Evolutionary conservation across 1,140 invertebrate genomes (phyloP).

Genomic region (Hylyphantes graminicola): DNA sequence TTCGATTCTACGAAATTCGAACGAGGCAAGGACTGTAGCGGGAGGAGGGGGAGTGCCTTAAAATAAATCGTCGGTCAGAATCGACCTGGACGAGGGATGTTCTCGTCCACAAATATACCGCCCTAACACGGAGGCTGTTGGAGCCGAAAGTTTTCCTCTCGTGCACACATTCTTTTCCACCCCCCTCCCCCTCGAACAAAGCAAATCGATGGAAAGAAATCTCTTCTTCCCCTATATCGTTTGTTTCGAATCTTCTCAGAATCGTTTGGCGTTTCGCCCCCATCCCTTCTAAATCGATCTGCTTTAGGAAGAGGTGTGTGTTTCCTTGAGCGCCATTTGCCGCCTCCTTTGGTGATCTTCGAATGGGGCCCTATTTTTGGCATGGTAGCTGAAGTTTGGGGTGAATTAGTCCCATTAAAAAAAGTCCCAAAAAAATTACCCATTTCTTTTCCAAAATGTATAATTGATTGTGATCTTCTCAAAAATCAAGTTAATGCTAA

Average conservation of each 20-base stretch:
- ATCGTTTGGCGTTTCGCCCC: conserved; percentile 22
- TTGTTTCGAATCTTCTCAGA: conserved; percentile 8
- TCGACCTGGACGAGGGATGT: conserved; percentile 12
- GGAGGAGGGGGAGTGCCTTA: not conserved
- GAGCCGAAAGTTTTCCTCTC: conserved; percentile 1
- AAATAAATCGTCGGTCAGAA: conserved; percentile 33
- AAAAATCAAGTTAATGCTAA: too few relatives aligned
- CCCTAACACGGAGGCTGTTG: conserved; percentile 20
- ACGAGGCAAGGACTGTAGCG: too few relatives aligned
- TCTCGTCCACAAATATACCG: conserved; percentile 11
- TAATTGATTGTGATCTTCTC: too few relatives aligned
- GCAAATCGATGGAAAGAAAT: conserved; percentile 17
- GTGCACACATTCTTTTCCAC: conserved; percentile 6
- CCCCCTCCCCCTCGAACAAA: not conserved
- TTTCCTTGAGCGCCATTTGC: conserved; percentile 4
- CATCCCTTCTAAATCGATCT: conserved; percentile 5
- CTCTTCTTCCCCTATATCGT: not conserved
- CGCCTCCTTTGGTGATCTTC: not conserved
- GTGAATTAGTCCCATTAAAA: too few relatives aligned
- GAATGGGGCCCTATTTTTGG: too few relatives aligned
- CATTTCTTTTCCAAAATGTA: too few relatives aligned
- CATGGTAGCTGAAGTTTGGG: too few relatives aligned
- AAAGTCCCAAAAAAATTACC: too few relatives aligned
- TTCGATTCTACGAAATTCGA: too few relatives aligned
- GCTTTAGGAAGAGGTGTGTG: conserved; percentile 6